These are phyloP conservation scores for Crypturellus tataupa DNA, from an alignment of 2,797 vertebrate species.

Conservation along the genomic window DNA sequence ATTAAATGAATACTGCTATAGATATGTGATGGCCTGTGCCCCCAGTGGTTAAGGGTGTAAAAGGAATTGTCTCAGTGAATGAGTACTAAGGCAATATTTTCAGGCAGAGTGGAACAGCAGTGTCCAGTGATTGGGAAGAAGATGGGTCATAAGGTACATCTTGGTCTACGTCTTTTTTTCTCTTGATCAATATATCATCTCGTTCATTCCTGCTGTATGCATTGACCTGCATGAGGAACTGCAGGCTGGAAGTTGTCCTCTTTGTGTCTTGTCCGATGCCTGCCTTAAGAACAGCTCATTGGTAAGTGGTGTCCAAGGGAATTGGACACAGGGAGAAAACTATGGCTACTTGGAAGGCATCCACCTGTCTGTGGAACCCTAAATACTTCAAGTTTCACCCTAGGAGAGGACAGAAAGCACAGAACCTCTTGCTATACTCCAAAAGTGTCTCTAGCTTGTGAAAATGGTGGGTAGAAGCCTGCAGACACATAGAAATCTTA, in stretches of 20 bases:
- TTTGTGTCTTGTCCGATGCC: background rate
- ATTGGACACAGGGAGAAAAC: background rate
- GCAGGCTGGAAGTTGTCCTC: background rate
- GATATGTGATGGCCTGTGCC: background rate
- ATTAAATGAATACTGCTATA: constrained; percentile 15
- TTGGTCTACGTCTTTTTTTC: background rate
- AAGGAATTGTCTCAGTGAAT: background rate
- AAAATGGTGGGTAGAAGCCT: background rate
- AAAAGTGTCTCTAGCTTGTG: background rate
- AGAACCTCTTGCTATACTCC: background rate
- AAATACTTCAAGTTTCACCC: background rate
- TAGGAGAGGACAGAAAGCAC: background rate
- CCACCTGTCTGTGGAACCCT: background rate
- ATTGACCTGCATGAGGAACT: background rate
- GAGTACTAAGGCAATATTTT: background rate
- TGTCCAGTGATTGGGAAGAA: background rate
- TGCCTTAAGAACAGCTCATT: background rate
- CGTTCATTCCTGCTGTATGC: background rate
- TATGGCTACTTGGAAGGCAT: background rate
- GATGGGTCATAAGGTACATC: background rate
- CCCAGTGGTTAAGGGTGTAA: background rate
- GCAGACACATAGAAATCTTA: background rate
- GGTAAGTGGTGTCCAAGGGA: background rate
- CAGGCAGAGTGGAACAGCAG: background rate
- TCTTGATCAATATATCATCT: background rate